These are phyloP conservation scores for Listrodromus nycthemerus DNA, from an alignment of 2,888 invertebrate species.

Conservation along the genomic window DNA sequence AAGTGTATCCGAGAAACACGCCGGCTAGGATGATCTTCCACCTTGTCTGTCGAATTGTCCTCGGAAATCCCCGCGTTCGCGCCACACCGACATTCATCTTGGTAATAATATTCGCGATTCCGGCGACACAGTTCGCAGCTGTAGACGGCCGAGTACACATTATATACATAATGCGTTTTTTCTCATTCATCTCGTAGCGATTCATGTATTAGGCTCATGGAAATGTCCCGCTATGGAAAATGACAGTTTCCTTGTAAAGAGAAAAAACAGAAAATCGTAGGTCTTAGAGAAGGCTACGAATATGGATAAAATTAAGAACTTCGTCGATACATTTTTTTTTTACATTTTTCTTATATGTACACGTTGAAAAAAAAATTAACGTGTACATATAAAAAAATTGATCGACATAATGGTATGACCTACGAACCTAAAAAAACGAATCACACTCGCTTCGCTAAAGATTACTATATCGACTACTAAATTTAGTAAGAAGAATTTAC, in stretches of 20 bases:
- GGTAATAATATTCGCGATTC: slow-evolving; percentile 64
- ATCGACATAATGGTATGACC: too few species aligned
- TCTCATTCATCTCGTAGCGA: slow-evolving; percentile 35
- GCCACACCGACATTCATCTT: slow-evolving; percentile 12
- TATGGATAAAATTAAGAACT: too few species aligned
- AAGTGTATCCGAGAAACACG: slow-evolving; percentile 34
- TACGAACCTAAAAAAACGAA: too few species aligned
- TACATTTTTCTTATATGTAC: too few species aligned
- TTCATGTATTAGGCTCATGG: slow-evolving; percentile 49
- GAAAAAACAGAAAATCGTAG: slow-evolving; percentile 4
- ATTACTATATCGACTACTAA: too few species aligned
- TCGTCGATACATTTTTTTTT: too few species aligned
- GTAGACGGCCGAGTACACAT: slow-evolving; percentile 26
- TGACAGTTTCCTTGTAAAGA: slow-evolving; percentile 25
- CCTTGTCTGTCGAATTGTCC: slow-evolving; percentile 27
- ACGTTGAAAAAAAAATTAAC: too few species aligned
- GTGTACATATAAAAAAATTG: too few species aligned
- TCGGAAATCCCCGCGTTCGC: slow-evolving; percentile 1
- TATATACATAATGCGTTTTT: slow-evolving; percentile 32
- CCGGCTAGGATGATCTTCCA: slow-evolving; percentile 58
- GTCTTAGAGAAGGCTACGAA: neutral
- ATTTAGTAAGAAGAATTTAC: too few species aligned
- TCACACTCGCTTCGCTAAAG: too few species aligned
- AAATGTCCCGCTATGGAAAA: slow-evolving; percentile 52
- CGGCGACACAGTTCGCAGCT: slow-evolving; percentile 54